Evolutionary conservation across 2,888 invertebrate species (phyloP).

Genomic region (Athalia rosae): DNA sequence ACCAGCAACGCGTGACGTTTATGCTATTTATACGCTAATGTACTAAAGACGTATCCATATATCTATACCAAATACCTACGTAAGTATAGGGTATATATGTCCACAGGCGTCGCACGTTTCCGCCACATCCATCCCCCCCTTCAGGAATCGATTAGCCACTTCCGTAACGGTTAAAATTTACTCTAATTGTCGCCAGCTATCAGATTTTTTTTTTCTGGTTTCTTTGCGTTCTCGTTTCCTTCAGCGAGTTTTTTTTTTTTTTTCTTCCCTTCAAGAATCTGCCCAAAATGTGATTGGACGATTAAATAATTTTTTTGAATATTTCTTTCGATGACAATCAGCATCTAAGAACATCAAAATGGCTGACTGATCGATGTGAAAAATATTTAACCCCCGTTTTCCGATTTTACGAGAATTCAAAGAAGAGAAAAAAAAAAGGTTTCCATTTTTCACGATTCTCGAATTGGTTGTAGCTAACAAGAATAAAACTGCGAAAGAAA

Average conservation of each 20-base stretch:
- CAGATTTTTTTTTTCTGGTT: neutral
- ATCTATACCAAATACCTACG: conserved; percentile 48
- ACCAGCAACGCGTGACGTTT: neutral
- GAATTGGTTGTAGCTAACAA: neutral
- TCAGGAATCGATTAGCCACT: conserved; percentile 35
- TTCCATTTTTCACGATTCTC: neutral
- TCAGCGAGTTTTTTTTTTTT: conserved; percentile 5
- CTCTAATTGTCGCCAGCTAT: conserved; percentile 26
- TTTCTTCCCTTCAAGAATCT: too few relatives aligned
- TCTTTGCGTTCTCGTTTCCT: neutral
- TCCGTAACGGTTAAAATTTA: conserved; percentile 35
- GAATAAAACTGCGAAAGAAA: neutral
- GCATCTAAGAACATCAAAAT: too few relatives aligned
- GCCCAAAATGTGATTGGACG: too few relatives aligned
- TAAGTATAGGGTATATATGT: conserved; percentile 53
- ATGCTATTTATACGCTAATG: neutral
- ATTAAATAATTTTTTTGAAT: too few relatives aligned
- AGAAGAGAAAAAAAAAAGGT: neutral
- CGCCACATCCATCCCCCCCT: neutral
- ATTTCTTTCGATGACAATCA: neutral
- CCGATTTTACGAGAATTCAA: too few relatives aligned
- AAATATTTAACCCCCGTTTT: too few relatives aligned
- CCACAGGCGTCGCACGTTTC: neutral
- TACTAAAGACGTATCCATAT: too few relatives aligned
- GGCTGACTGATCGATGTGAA: too few relatives aligned